These are phyloP conservation scores for Leucophenga varia DNA, from an alignment of 1,140 invertebrate species.

Conservation along the genomic window DNA sequence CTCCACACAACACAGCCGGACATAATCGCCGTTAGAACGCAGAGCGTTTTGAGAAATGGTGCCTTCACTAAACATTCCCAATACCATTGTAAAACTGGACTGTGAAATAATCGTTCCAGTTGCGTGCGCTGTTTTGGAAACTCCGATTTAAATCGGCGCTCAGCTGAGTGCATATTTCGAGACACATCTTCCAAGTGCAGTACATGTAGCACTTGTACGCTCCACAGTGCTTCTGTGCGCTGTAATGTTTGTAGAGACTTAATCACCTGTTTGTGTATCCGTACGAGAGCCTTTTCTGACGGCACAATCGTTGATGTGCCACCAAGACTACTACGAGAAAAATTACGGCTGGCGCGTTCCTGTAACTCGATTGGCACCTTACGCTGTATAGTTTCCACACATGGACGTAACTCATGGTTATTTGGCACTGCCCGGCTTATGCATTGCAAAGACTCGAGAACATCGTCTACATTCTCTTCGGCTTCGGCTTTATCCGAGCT, in stretches of 20 bases:
- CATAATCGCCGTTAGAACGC: slow-evolving; percentile 74
- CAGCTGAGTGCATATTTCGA: slow-evolving; percentile 74
- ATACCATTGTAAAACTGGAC: slow-evolving; percentile 85
- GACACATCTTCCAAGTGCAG: slow-evolving; percentile 86
- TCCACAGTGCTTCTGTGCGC: slow-evolving; percentile 92
- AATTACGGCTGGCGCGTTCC: slow-evolving; percentile 60
- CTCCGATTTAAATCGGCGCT: slow-evolving; percentile 75
- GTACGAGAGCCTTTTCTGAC: slow-evolving; percentile 77
- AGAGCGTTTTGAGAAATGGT: slow-evolving; percentile 73
- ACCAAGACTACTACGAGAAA: slow-evolving; percentile 65
- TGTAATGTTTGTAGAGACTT: slow-evolving; percentile 85
- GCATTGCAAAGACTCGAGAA: slow-evolving; percentile 81
- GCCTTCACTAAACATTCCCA: slow-evolving; percentile 84
- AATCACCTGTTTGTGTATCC: slow-evolving; percentile 81
- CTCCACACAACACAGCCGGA: slow-evolving; percentile 96
- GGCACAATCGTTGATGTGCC: slow-evolving; percentile 68
- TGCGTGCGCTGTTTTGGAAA: slow-evolving; percentile 65
- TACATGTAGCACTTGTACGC: slow-evolving; percentile 77
- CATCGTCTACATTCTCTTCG: slow-evolving; percentile 93
- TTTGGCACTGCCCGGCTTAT: slow-evolving; percentile 68
- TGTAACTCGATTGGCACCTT: slow-evolving; percentile 78
- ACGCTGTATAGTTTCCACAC: slow-evolving; percentile 84
- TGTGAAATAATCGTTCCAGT: slow-evolving; percentile 64
- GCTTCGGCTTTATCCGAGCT: slow-evolving; percentile 96
- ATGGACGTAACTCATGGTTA: slow-evolving; percentile 66